A percentile compares a stretch with the other conserved stretches of the same genome.
Conservation (phyloP, 2,113 vertebrate genomes). For the Mormyrus iriodes region DNA sequence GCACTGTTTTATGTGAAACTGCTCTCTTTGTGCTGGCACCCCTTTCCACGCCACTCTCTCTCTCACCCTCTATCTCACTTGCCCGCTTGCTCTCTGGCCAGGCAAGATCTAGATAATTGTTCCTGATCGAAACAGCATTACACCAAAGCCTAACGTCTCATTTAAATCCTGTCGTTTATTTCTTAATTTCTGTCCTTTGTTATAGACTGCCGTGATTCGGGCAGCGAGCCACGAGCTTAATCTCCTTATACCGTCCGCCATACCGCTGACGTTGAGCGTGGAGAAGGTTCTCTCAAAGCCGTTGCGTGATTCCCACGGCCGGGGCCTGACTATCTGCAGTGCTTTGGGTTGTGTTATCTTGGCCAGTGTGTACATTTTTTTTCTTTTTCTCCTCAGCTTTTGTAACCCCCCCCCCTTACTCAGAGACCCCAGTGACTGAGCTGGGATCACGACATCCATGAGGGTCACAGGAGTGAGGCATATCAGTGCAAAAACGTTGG, state of each 20-base stretch:
- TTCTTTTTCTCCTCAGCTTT: background rate
- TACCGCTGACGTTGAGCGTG: background rate
- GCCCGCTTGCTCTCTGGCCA: background rate
- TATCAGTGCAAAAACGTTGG: constrained; percentile 61
- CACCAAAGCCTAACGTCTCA: background rate
- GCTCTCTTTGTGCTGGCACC: background rate
- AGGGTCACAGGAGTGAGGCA: constrained; percentile 58
- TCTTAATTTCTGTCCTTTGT: background rate
- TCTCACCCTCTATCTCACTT: background rate
- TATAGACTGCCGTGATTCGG: background rate
- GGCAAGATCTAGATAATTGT: background rate
- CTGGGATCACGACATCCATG: constrained; percentile 60
- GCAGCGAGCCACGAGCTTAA: background rate
- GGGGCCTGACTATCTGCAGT: background rate
- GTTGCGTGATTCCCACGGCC: background rate
- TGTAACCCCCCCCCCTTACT: constrained; percentile 34
- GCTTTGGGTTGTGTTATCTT: background rate
- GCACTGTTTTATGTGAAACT: background rate
- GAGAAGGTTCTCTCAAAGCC: background rate
- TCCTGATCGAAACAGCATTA: background rate
- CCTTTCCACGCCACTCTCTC: background rate
- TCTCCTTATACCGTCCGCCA: background rate
- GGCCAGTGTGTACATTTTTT: background rate
- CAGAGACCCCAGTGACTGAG: constrained; percentile 54
- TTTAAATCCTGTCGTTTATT: constrained; percentile 5